These are phyloP conservation scores for Brachionichthys hirsutus DNA, from an alignment of 2,113 vertebrate species.

Conservation along the genomic window DNA sequence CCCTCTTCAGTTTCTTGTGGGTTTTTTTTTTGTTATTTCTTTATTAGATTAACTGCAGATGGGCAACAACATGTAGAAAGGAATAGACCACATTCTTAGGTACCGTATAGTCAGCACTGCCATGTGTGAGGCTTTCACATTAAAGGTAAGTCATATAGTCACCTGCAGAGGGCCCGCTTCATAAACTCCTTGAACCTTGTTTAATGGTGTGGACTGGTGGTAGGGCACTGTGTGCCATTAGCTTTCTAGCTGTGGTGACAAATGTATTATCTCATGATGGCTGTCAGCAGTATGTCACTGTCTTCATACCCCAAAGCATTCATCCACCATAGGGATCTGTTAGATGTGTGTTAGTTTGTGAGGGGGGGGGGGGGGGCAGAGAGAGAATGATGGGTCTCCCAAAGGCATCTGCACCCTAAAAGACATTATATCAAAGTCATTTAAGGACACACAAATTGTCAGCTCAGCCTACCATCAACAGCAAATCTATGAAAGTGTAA, in stretches of 20 bases:
- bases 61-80: background rate
- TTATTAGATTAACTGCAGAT: no score
- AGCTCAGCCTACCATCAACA: no score
- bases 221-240: constrained; percentile 16
- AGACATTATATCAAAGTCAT: constrained; percentile 31
- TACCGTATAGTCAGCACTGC: background rate
- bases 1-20: no score
- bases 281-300: constrained; percentile 45
- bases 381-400: constrained; percentile 28
- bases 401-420: constrained; percentile 27
- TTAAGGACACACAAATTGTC: constrained; percentile 8
- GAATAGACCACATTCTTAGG: background rate
- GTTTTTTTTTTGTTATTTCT: no score
- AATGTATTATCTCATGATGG: constrained; percentile 42
- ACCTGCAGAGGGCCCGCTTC: constrained; percentile 3
- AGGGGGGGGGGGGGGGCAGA: constrained; percentile 7
- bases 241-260: constrained; percentile 37
- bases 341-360: constrained; percentile 41
- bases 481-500: no score
- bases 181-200: constrained; percentile 27
- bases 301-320: constrained; percentile 28
- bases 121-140: background rate
- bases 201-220: constrained; percentile 1
- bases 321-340: constrained; percentile 29
- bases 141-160: constrained; percentile 17